Evolutionary conservation across 23 tunicate species (phyloP), one percentile per base, ranked within the genome.

Genomic region (Ascidia mentula): DNA sequence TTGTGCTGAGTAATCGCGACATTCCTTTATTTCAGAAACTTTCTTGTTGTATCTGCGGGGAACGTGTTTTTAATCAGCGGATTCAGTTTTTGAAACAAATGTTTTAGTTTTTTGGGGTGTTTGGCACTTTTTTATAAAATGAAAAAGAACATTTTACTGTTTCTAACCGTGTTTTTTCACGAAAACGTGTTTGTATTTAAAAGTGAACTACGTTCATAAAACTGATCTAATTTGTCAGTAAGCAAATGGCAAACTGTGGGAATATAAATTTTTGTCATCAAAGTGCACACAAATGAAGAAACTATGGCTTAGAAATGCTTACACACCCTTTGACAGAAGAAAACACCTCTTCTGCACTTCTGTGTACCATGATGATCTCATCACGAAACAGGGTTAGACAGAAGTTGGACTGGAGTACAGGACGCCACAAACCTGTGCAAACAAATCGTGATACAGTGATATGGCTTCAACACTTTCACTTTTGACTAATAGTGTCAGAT

Each of bases 331-430:
- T 96, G 0, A 91, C 20, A 26, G 85, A 74, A 24, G 92, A 77
- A 76, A 96, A 91, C 0, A 93, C 71, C 18, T 87, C 92, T 69
- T 96, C 99, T 0, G 99, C 89, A 0, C 86, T 77, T 34, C 85
- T 79, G 59, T 91, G 92, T 12, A 96, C 38, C 93, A 91, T 93
- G 39, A 96, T 80, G 34, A 91, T 86, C 69, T 96, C 99, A 78
- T 96, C 97, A 37, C 99, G 87, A 65, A 96, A 96, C 46, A 96
- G 45, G 22, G 99, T 85, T 15, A 96, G 40, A 72, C 97, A 87
- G 70, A 96, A 96, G 61, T 91, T 96, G 33, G 79, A 38, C 73
- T 84, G 92, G 73, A 96, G 77, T 22, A 96, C 89, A 1, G 95
- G 94, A 33, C 74, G 84, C 99, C 99, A 96, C 53, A 96, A 82